Base-by-base conservation (phyloP, 2,797 vertebrate genomes). In the Enteromius trimaculatus region DNA sequence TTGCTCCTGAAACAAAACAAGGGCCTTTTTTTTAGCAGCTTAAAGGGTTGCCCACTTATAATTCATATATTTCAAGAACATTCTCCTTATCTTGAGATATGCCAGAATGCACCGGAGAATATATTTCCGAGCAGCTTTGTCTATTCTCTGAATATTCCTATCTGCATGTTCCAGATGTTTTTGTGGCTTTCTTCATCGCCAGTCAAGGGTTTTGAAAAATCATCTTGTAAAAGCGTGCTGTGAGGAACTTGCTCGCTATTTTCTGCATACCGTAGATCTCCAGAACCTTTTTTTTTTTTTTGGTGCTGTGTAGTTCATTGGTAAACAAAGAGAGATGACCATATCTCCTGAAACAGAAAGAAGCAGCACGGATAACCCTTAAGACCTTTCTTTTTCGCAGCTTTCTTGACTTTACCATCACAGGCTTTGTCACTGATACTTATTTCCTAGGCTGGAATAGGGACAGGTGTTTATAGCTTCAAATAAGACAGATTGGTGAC, bases 381-480 rank as follows among this genome's bases (percentile, higher is more conserved):
- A 53, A 60, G 39, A 77, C 51, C 37, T 79, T 65, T 55, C n/a
- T 72, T 71, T 80, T 86, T 55, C 55, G 6, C 58, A 64, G 31
- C 55, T 65, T 79, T 77, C 26, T 80, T 34, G 42, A 77, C n/a
- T 81, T 72, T 53, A 64, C 60, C 80, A 82, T 84, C 83, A 49
- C 68, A 76, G 69, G n/a, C 23, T 37, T 64, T 62, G 51, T 82
- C 62, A 62, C 65, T 49, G 51, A 74, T 51, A 55, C 75, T 87
- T 42, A 44, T 66, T 82, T 87, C 62, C 53, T 70, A 47, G 77
- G 75, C 79, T 21, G 17, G 55, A 78, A 81, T 74, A 71, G 68
- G 71, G 87, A 84, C 88, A 89, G 88, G 85, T 89, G 88, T 88
- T 90, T 85, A 81, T 78, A 86, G 77, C 70, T 85, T 86, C 81